Base-by-base conservation (phyloP, 1,140 invertebrate species). In the Cydia pomonella region DNA sequence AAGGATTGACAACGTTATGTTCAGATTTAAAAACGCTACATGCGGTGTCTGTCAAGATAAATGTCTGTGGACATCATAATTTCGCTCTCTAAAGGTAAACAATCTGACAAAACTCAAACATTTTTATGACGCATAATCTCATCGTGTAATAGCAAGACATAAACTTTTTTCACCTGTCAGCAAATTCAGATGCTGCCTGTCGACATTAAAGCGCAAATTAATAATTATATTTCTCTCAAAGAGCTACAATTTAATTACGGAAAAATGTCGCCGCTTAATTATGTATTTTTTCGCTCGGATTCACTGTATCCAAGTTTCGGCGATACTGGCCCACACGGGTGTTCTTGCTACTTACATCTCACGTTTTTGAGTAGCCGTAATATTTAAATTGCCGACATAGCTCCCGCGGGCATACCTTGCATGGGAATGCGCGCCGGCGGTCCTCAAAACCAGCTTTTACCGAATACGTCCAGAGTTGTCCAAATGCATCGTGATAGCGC, bases 371-470 rank as follows among this genome's bases (percentile, higher is more conserved):
- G 89, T 88, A 86, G 85, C 86, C 84, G 88, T 90, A 89, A 92
- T 92, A 91, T 91, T 92, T 90, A 92, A 92, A 92, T 92, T 91
- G 87, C 82, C 83, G 83, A 83, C 88, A 91, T 91, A 86, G 84
- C 88, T 90, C 88, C 89, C 80, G 85, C 82, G 86, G 90, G 89
- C 89, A 89, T 90, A 88, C 85, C 87, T 87, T 82, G 88, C 89
- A 91, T 91, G 91, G 89, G 91, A 92, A 92, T 92, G 87, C 82
- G 81, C 82, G 83, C 83, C 83, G 85, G 85, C 87, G 87, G 81
- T 87, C 85, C 82, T 87, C 87, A 82, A 87, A 90, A 92, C 88
- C 84, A 71, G 90, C 88, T 91, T 85, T 86, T 87, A 88, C 86
- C 87, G 87, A 91, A 90, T 90, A 86, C 85, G 86, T 81, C 80